phyloP scores from a whole-genome alignment of 2,113 vertebrate genomes.

The Empidonax alnorum region DNA sequence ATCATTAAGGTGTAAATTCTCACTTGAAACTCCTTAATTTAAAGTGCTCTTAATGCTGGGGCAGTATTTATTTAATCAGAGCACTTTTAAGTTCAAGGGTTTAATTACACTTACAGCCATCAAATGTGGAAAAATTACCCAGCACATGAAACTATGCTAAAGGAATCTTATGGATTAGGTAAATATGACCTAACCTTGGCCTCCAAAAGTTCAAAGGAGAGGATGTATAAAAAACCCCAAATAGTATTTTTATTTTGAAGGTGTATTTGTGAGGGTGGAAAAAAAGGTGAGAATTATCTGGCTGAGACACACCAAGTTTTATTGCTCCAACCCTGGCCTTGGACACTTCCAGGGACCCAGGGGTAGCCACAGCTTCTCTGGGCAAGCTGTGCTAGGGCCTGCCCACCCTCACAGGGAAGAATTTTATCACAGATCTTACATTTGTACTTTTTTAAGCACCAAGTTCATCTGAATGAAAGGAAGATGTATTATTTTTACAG shows the following conservation, averaged over 20 bases:
- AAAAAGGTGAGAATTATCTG: background rate
- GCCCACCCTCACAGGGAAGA: background rate
- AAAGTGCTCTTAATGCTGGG: background rate
- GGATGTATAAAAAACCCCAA: background rate
- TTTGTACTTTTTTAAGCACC: background rate
- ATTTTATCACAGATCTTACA: background rate
- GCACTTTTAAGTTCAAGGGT: background rate
- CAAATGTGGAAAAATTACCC: background rate
- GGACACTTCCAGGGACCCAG: background rate
- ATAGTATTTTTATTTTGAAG: background rate
- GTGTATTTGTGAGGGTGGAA: background rate
- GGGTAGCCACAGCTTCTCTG: background rate
- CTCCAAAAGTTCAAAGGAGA: background rate
- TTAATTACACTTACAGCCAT: background rate
- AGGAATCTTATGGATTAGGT: background rate
- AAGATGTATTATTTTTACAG: background rate
- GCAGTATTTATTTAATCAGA: background rate
- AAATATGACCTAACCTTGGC: background rate
- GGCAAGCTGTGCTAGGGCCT: background rate
- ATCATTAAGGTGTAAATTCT: background rate
- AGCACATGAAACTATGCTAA: background rate
- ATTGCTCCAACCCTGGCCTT: background rate
- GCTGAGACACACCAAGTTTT: background rate
- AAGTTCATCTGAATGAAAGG: background rate
- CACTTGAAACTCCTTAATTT: background rate